These are phyloP conservation scores for Lophochroa leadbeateri DNA, from an alignment of 2,113 vertebrate genomes.

Conservation along the genomic window DNA sequence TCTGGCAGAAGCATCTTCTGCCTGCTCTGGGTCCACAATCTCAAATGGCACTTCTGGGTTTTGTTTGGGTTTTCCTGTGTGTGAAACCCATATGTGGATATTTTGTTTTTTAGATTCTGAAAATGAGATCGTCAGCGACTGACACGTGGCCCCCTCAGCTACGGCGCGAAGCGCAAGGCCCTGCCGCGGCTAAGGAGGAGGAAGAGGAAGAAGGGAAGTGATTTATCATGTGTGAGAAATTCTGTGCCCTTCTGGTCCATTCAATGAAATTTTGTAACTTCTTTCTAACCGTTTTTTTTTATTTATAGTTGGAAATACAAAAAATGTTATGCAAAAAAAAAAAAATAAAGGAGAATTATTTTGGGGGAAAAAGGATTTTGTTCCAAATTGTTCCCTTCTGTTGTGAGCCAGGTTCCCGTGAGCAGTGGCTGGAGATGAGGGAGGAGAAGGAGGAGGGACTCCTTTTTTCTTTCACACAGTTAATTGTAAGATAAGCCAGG, in stretches of 20 bases:
- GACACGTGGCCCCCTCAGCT: constrained; percentile 62
- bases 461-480: constrained; percentile 11
- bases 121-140: constrained; percentile 57
- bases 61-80: background rate
- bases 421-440: constrained; percentile 13
- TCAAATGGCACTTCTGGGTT: constrained; percentile 5
- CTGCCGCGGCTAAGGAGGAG: constrained; percentile 14
- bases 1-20: background rate
- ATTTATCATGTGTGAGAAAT: constrained; percentile 44
- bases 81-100: constrained; percentile 1
- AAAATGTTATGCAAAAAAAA: constrained; percentile 77
- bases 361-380: constrained; percentile 76
- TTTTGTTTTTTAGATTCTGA: constrained; percentile 76
- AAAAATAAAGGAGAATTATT: constrained; percentile 79
- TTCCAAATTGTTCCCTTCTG: constrained; percentile 65
- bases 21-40: fast-evolving
- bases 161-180: constrained; percentile 53
- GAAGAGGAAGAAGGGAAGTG: constrained; percentile 61
- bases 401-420: constrained; percentile 7
- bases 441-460: constrained; percentile 20
- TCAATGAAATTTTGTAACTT: constrained; percentile 76
- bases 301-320: constrained; percentile 81
- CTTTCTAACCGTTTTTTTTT: constrained; percentile 79
- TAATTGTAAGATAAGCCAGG: background rate
- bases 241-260: constrained; percentile 57